phyloP scores from a whole-genome alignment of 2,888 invertebrate genomes.

The Neoascia interrupta region DNA sequence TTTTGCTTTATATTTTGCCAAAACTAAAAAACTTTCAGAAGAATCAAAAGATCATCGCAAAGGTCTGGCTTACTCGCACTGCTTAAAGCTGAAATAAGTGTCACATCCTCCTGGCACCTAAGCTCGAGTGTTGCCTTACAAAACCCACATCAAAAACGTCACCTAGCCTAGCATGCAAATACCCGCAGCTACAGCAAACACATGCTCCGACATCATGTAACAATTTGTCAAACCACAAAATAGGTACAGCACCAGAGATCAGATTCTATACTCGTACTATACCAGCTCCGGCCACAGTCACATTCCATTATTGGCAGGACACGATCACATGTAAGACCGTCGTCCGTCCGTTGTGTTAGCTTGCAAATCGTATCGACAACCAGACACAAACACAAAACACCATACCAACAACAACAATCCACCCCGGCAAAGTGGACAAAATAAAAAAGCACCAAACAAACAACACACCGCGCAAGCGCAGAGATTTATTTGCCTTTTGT shows the following conservation, averaged over 20 bases:
- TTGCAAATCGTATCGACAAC: slow-evolving; percentile 65
- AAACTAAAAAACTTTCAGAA: too few relatives aligned
- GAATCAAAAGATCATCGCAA: too few relatives aligned
- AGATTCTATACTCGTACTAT: slow-evolving; percentile 31
- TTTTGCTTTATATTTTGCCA: too few relatives aligned
- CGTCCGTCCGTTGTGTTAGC: slow-evolving; percentile 63
- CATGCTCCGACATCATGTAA: slow-evolving; percentile 72
- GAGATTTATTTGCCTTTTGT: slow-evolving; percentile 74
- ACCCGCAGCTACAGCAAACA: slow-evolving; percentile 54
- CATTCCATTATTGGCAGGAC: slow-evolving; percentile 59
- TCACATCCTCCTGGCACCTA: neutral
- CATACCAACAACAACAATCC: slow-evolving; percentile 13
- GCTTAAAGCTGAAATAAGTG: neutral
- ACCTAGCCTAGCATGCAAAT: neutral
- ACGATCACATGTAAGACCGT: slow-evolving; percentile 51
- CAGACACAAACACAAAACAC: slow-evolving; percentile 18
- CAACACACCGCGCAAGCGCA: slow-evolving; percentile 27
- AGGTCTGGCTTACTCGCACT: neutral
- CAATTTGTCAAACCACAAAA: slow-evolving; percentile 73
- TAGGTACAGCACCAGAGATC: slow-evolving; percentile 64
- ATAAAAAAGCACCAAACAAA: neutral
- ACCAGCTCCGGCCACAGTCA: neutral
- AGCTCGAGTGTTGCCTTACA: slow-evolving; percentile 34
- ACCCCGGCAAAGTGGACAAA: slow-evolving; percentile 30
- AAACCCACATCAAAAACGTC: slow-evolving; percentile 24